Base-by-base conservation (phyloP, 2,113 vertebrate genomes). In the Megaptera novaeangliae region DNA sequence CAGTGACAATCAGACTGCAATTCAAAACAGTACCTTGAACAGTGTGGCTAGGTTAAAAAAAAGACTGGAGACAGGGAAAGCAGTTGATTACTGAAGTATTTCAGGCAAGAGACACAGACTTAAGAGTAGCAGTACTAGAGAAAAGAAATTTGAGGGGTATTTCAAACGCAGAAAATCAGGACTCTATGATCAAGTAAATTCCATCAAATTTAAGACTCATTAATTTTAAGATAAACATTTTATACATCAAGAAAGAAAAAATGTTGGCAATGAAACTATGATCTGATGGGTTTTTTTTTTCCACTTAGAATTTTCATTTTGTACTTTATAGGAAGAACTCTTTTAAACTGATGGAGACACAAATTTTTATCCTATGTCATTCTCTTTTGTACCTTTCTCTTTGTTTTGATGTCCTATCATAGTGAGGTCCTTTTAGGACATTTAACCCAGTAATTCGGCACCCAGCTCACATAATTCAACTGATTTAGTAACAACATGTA, bases 381-480 rank as follows among this genome's bases (percentile, higher is more conserved):
- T 63, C 21, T 81, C 57, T 72, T 69, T 63, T 92, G 23, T 25
- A 49, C 8, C 25, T 61, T 77, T 84, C 36, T 55, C 86, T 95
- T 27, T 77, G 31, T 82, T 72, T 44, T 27, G 55, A 74, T 29
- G 46, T 88, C 52, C n/a, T 34, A 88, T 49, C 14, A 72, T 9
- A 86, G 25, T 64, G 49, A 77, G 36, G 64, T 87, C 44, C 57
- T 93, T 95, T 72, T 88, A 95, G 96, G 68, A 88, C 59, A 83
- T 49, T 66, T 90, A 80, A 95, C 49, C n/a, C 8, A 23, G 34
- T 52, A 89, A 86, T 87, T 71, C 64, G 88, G 66, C 18, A 80
- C 29, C 63, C 44, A 72, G 84, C 12, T 90, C 41, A 44, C 31
- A 34, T 34, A 69, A 71, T 57, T 59, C 52, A 77, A 87, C 8